Evolutionary conservation across 2,113 vertebrate species (phyloP).

Genomic region (Cebus imitator): DNA sequence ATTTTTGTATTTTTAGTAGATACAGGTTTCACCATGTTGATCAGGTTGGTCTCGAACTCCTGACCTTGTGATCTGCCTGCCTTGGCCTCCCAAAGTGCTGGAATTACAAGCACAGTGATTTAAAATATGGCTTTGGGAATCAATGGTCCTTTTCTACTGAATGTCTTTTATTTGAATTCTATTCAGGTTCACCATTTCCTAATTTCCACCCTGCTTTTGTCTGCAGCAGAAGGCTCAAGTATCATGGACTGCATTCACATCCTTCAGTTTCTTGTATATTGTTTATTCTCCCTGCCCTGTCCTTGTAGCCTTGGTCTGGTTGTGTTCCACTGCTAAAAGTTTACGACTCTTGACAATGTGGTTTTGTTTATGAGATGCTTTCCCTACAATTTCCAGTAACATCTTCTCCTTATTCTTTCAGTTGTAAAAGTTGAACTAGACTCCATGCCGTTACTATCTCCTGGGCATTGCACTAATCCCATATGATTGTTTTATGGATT

Average conservation of each 20-base stretch:
- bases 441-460: neutral
- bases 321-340: neutral
- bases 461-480: neutral
- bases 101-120: neutral
- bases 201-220: neutral
- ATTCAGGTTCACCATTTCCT: neutral
- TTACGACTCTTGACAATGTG: neutral
- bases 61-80: no score
- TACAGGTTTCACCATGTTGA: no score
- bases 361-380: neutral
- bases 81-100: no score
- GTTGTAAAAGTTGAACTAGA: neutral
- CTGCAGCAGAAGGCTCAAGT: neutral
- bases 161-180: neutral
- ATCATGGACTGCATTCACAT: neutral
- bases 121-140: neutral
- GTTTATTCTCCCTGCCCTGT: neutral
- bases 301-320: neutral
- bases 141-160: neutral
- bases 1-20: no score
- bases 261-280: neutral
- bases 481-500: neutral
- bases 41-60: no score
- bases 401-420: neutral
- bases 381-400: neutral